Conservation (phyloP, 1,140 invertebrate genomes). For the Formica exsecta region DNA sequence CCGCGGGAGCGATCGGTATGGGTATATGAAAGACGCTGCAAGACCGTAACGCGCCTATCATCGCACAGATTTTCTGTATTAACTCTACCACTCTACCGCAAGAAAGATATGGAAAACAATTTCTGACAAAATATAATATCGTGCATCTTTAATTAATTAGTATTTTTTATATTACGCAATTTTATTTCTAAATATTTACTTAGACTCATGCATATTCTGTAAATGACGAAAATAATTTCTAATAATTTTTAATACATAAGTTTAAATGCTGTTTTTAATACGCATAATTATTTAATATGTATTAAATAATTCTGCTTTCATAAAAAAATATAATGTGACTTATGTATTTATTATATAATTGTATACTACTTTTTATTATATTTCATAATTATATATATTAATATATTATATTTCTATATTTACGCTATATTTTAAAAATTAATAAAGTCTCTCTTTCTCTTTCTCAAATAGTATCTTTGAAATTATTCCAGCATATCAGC, state of each 20-base stretch:
- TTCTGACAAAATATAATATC: not conserved
- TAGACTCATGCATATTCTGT: not conserved
- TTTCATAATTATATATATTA: too few species aligned
- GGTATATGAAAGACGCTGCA: constrained; percentile 56
- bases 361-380: too few species aligned
- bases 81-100: not conserved
- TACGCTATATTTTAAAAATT: not conserved
- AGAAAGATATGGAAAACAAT: not conserved
- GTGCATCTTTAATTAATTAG: not conserved
- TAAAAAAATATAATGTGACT: not conserved
- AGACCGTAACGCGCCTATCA: constrained; percentile 32
- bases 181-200: not conserved
- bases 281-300: not conserved
- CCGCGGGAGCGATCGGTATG: constrained; percentile 50
- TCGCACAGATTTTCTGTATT: not conserved
- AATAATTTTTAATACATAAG: not conserved
- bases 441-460: not conserved
- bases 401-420: too few species aligned
- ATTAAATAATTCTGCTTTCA: constrained; percentile 4
- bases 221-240: not conserved
- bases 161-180: not conserved
- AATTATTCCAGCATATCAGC: constrained; percentile 40
- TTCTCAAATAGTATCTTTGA: not conserved
- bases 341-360: too few species aligned
- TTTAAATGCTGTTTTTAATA: not conserved